Evolutionary conservation across 2,888 invertebrate genomes (phyloP).

Genomic region (Phymatocera aterrima): DNA sequence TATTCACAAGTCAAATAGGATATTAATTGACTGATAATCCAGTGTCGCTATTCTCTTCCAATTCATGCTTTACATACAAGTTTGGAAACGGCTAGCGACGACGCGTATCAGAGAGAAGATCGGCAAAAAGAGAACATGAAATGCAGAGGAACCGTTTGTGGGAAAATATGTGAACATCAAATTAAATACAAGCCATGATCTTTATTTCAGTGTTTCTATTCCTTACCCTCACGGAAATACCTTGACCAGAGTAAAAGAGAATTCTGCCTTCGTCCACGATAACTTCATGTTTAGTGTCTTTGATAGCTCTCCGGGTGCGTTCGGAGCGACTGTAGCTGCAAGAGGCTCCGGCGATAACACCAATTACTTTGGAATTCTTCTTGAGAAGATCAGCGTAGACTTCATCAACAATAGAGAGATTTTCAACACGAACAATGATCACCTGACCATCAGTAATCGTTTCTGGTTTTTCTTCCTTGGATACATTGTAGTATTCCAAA

Average conservation of each 20-base stretch:
- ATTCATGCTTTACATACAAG: no score
- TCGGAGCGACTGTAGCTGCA: conserved; percentile 63
- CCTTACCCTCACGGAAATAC: conserved; percentile 55
- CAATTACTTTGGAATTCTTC: conserved; percentile 69
- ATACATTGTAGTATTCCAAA: conserved; percentile 74
- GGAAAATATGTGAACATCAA: background rate
- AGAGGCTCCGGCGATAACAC: conserved; percentile 63
- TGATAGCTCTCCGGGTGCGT: conserved; percentile 60
- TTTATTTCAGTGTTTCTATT: background rate
- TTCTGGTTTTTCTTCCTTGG: conserved; percentile 74
- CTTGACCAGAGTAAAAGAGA: conserved; percentile 58
- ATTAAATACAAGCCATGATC: background rate
- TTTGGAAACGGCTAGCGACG: no score
- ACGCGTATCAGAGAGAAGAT: no score
- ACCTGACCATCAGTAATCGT: conserved; percentile 63
- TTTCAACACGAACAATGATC: conserved; percentile 53
- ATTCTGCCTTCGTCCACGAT: conserved; percentile 50
- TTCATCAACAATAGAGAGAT: conserved; percentile 60
- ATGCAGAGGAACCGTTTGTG: no score
- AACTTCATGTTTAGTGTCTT: conserved; percentile 40
- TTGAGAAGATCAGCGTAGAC: conserved; percentile 65
- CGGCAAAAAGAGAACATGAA: no score
- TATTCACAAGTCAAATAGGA: background rate
- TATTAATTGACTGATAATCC: background rate
- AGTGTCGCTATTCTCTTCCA: no score